Percentiles rank a stretch among this genome's conserved stretches.
Evolutionary conservation across 2,113 vertebrate genomes (phyloP).

Genomic region (Semnornis frantzii): DNA sequence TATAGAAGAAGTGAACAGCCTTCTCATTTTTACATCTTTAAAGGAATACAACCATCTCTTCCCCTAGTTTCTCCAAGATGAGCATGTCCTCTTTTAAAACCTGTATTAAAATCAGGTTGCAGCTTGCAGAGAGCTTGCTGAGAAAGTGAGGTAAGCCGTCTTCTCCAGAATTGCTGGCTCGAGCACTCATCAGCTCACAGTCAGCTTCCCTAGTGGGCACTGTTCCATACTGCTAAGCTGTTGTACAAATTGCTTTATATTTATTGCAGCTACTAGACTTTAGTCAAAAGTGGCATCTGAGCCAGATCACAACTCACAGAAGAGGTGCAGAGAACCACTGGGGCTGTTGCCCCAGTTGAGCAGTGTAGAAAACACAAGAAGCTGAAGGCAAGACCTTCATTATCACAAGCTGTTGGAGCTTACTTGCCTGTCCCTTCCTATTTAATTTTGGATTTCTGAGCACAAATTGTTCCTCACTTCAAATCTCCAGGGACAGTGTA

Average conservation of each 20-base stretch:
- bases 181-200: background rate
- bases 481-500: rapidly evolving
- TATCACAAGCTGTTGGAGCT: background rate
- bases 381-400: background rate
- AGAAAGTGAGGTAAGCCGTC: background rate
- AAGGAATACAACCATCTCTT: constrained; percentile 43
- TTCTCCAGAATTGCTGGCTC: background rate
- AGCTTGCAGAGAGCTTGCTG: background rate
- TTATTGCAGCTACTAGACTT: background rate
- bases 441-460: background rate
- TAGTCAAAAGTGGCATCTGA: background rate
- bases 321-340: background rate
- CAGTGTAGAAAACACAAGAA: background rate
- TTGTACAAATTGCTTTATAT: background rate
- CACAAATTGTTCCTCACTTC: background rate
- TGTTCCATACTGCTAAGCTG: background rate
- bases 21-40: constrained; percentile 56
- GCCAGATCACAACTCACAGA: background rate
- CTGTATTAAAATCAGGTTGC: background rate
- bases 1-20: constrained; percentile 66
- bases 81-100: background rate
- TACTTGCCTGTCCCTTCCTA: background rate
- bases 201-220: background rate
- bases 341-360: background rate
- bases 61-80: background rate